Evolutionary conservation across 2,888 invertebrate species (phyloP), one percentile per base, ranked within the genome.

Genomic region (Nemotelus pantherinus): DNA sequence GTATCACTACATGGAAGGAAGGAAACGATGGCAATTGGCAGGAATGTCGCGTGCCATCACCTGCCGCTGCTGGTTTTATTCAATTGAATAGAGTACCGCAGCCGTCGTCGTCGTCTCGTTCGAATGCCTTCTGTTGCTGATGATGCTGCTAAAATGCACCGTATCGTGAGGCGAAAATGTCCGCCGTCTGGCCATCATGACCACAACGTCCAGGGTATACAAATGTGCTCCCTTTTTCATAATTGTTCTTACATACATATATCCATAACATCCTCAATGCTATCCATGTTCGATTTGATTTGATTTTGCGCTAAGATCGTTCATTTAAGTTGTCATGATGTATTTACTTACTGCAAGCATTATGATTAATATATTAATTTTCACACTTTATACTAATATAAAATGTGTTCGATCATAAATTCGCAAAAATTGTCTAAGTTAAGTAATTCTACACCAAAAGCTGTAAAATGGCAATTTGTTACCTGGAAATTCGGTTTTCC

Each of bases 21-120:
- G 70, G 25, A 25, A 25, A 25, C 25, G 55, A 53, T 55, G 55
- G 39, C 43, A 44, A 55, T 55, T 55, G 10, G 41, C 39, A 70
- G 55, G 77, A 77, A 55, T 78, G 78, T 78, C 78, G 78, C 78
- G 78, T 78, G 78, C 78, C 78, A 75, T 78, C 78, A 78, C 78
- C 78, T 78, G 78, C 78, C 75, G 58, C 63, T 53, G 44, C 65
- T 77, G 44, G 58, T 58, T 75, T 53, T 77, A 74, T 74, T 60
- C 63, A 74, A 60, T 63, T 74, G 74, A 74, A 25, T 25, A 25
- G 25, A 25, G 25, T 25, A 44, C 74, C 60, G 74, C 74, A 74
- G 60, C 41, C 70, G 70, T 43, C 70, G 70, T 63, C 63, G 74
- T 74, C 74, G 25, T 25, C 25, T 25, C 25, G 25, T 25, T 74